Evolutionary conservation across 2,888 invertebrate species (phyloP).

Genomic region (Diloba caeruleocephala): DNA sequence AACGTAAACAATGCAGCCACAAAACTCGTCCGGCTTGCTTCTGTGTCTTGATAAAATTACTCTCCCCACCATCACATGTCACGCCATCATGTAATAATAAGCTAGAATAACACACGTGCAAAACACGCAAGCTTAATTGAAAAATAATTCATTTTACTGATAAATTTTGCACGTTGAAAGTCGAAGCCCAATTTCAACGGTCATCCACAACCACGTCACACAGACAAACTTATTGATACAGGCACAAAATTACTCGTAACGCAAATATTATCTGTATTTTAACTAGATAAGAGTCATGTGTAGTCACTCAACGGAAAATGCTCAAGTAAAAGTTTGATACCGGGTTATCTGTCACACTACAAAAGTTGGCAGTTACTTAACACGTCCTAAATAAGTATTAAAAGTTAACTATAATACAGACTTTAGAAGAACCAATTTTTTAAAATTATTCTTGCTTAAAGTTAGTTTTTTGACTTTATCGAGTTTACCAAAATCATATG

Average conservation of each 20-base stretch:
- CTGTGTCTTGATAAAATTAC: too few relatives aligned
- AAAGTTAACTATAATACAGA: conserved; percentile 36
- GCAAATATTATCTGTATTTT: conserved; percentile 9
- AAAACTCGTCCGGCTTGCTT: too few relatives aligned
- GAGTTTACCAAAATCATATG: too few relatives aligned
- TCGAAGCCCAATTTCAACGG: conserved; percentile 38
- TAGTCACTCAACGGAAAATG: too few relatives aligned
- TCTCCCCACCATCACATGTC: too few relatives aligned
- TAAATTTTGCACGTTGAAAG: conserved; percentile 50
- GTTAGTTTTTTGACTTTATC: too few relatives aligned
- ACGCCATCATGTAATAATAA: conserved; percentile 2
- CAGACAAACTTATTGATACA: conserved; percentile 9
- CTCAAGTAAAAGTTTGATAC: conserved; percentile 48
- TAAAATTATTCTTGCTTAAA: too few relatives aligned
- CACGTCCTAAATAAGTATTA: conserved; percentile 48
- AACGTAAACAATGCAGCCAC: too few relatives aligned
- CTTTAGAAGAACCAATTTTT: not conserved
- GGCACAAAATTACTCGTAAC: not conserved
- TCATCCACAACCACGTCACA: conserved; percentile 22
- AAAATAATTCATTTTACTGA: conserved; percentile 50
- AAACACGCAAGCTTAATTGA: conserved; percentile 39
- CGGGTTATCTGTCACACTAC: conserved; percentile 46
- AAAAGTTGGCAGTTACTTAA: conserved; percentile 28
- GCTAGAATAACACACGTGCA: conserved; percentile 22
- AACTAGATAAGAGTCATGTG: not conserved